These are phyloP conservation scores for Pectinophora gossypiella DNA, from an alignment of 1,140 invertebrate species.

Conservation along the genomic window DNA sequence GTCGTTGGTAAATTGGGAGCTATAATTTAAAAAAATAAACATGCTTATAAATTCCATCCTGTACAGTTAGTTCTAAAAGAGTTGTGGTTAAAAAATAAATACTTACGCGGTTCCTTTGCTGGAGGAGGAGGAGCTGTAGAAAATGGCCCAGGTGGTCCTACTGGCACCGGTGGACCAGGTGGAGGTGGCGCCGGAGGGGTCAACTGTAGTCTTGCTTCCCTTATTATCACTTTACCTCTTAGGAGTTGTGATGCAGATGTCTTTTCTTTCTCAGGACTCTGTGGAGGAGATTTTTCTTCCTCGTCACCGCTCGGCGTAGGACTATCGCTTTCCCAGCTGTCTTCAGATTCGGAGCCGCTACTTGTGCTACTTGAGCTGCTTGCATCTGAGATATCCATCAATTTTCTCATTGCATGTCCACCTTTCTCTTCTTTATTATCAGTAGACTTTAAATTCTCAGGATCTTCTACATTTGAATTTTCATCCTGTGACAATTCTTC, in stretches of 20 bases:
- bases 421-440: slow-evolving; percentile 56
- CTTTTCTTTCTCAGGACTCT: slow-evolving; percentile 71
- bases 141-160: slow-evolving; percentile 81
- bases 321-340: slow-evolving; percentile 74
- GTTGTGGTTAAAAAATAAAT: slow-evolving; percentile 12
- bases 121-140: slow-evolving; percentile 70
- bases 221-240: slow-evolving; percentile 81
- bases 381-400: slow-evolving; percentile 67
- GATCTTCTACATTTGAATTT: slow-evolving; percentile 55
- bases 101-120: too few relatives aligned
- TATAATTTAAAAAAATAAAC: slow-evolving; percentile 26
- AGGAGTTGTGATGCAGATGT: slow-evolving; percentile 71
- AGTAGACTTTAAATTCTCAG: slow-evolving; percentile 47
- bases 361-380: slow-evolving; percentile 64
- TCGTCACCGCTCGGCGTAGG: slow-evolving; percentile 74
- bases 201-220: slow-evolving; percentile 82
- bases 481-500: slow-evolving; percentile 54
- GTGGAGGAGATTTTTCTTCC: slow-evolving; percentile 48
- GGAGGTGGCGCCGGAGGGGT: slow-evolving; percentile 72
- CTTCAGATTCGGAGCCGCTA: slow-evolving; percentile 68
- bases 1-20: slow-evolving; percentile 77
- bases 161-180: too few relatives aligned
- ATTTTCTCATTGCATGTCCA: slow-evolving; percentile 61
- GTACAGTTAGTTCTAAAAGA: neutral
- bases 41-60: neutral